Evolutionary conservation across 2,797 vertebrate species (phyloP).

Genomic region (Phylloscopus collybita): DNA sequence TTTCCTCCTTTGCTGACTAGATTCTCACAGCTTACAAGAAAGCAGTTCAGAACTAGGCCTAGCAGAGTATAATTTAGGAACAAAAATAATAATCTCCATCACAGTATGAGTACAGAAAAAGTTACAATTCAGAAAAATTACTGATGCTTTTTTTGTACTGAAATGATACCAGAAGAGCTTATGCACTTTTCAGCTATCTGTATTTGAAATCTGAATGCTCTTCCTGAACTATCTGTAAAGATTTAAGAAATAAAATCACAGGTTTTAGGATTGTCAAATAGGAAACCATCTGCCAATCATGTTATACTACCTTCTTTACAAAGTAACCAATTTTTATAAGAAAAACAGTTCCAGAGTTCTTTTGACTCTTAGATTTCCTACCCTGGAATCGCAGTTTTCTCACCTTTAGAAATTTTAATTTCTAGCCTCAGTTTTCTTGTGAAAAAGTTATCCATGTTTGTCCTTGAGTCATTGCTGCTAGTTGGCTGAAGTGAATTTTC

Average conservation of each 20-base stretch:
- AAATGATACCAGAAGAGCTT: background rate
- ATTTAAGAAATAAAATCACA: conserved; percentile 7
- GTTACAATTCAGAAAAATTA: background rate
- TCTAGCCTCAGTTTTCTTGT: background rate
- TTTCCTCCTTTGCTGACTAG: background rate
- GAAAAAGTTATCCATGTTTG: background rate
- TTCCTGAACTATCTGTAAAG: background rate
- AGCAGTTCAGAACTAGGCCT: background rate
- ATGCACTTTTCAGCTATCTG: background rate
- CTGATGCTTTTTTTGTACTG: background rate
- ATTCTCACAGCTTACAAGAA: background rate
- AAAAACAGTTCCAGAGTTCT: background rate
- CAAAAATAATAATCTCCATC: background rate
- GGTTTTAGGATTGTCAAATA: background rate
- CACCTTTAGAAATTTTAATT: background rate
- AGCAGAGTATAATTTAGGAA: background rate
- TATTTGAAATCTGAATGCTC: background rate
- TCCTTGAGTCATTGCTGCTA: background rate
- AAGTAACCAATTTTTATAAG: background rate
- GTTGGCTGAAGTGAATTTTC: background rate
- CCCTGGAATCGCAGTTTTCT: background rate
- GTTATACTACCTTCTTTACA: background rate
- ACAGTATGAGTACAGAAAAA: background rate
- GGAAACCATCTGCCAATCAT: background rate
- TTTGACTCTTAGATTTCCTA: background rate